phyloP scores from a whole-genome alignment of 2,113 vertebrate species.

The Dicaeum eximium region DNA sequence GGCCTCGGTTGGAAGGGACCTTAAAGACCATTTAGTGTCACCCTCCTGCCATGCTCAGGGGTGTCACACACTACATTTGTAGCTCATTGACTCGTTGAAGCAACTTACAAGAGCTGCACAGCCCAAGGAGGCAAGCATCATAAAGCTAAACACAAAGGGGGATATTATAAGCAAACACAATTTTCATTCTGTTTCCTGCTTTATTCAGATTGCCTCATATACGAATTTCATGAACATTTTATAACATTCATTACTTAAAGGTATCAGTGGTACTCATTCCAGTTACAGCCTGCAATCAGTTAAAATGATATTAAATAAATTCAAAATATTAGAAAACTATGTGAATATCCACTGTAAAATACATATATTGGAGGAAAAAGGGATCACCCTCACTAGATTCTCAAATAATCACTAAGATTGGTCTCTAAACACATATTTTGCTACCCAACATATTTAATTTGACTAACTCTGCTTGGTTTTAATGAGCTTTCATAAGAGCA shows the following conservation, averaged over 20 bases:
- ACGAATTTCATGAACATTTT: neutral
- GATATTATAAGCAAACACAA: neutral
- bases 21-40: neutral
- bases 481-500: conserved; percentile 2
- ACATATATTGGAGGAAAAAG: neutral
- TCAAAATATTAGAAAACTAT: neutral
- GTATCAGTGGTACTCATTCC: neutral
- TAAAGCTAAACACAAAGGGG: neutral
- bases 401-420: conserved; percentile 2
- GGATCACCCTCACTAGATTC: neutral
- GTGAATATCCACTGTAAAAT: neutral
- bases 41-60: neutral
- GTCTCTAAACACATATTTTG: neutral
- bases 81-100: neutral
- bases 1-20: neutral
- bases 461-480: conserved; percentile 1
- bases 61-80: neutral
- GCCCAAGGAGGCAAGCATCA: neutral
- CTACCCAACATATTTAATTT: neutral
- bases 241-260: neutral
- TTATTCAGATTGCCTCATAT: neutral
- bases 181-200: neutral
- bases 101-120: neutral
- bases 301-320: neutral
- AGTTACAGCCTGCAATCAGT: neutral